Percentiles rank a stretch among this genome's conserved stretches.
Evolutionary conservation across 2,113 vertebrate genomes (phyloP).

Genomic region (Galbula dea): DNA sequence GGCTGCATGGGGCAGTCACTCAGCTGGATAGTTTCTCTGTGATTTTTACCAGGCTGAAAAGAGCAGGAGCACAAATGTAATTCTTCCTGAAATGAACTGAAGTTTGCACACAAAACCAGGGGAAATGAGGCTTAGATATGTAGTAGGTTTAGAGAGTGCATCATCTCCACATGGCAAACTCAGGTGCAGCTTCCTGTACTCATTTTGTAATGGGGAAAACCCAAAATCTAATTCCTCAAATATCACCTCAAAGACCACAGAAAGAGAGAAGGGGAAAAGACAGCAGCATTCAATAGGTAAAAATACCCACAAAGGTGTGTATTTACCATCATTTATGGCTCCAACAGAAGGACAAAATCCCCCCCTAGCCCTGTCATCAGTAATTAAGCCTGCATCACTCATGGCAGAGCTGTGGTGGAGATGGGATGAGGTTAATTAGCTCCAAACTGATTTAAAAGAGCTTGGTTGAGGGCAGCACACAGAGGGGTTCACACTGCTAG

Average conservation of each 20-base stretch:
- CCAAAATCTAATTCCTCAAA: neutral
- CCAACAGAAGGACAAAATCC: neutral
- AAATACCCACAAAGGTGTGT: neutral
- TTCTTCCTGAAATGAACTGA: neutral
- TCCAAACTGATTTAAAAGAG: neutral
- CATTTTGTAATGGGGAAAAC: accelerated
- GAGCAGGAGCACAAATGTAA: neutral
- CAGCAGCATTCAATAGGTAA: neutral
- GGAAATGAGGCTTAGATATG: neutral
- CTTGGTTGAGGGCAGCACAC: neutral
- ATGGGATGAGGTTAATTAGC: constrained; percentile 46
- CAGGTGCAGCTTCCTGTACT: neutral
- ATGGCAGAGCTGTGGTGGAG: neutral
- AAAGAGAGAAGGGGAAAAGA: accelerated
- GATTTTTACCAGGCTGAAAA: neutral
- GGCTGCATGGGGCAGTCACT: accelerated
- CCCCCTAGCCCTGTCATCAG: neutral
- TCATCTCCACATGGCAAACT: neutral
- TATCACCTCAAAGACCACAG: neutral
- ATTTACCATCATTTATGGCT: accelerated
- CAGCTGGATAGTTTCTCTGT: neutral
- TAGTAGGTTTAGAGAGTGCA: accelerated
- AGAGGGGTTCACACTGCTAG: neutral
- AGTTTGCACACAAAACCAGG: neutral
- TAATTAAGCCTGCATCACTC: constrained; percentile 38